Base-by-base conservation (phyloP, 2,888 invertebrate species). In the Thelaira solivaga region DNA sequence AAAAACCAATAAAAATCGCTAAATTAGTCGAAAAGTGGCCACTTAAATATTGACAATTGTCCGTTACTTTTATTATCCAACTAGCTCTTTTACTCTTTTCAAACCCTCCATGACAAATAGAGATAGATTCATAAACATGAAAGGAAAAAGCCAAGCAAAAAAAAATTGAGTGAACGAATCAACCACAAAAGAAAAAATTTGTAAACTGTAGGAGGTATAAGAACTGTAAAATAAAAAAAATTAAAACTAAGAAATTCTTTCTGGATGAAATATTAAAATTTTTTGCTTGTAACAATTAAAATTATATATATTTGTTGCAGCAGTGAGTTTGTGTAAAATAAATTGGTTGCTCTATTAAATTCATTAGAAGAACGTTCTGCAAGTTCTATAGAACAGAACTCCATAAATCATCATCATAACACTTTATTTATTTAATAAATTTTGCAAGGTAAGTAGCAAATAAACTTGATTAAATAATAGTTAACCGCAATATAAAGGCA, bases 81-180 rank as follows among this genome's bases (percentile, higher is more conserved):
- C 22, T 13, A 20, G 53, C 45, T 72, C 53, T 8, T 29, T 29
- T 20, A 22, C 1, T 22, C 45, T n/a, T 11, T 1, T 16, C 0
- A 5, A 1, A 2, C 6, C 2, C 18, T 7, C 6, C 0, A n/a
- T n/a, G 16, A 7, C 4, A 11, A 29, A 72, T 31, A 8, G 49
- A 51, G 34, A 39, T 4, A 29, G 16, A 4, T 41, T 13, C 18
- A 59, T 47, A 16, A 16, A 2, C 2, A 8, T 18, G 0, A n/a
- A 5, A 13, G 29, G 20, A 53, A 68, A 72, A 62, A 26, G 53
- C 72, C 72, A 64, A 72, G 62, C 71, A 55, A 72, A 55, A n/a
- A n/a, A n/a, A n/a, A n/a, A n/a, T n/a, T n/a, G n/a, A n/a, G n/a
- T n/a, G n/a, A n/a, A 34, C 8, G 34, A 10, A 10, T 34, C n/a